These are phyloP conservation scores for Pogoniulus pusillus DNA, from an alignment of 2,797 vertebrate species.

Conservation along the genomic window DNA sequence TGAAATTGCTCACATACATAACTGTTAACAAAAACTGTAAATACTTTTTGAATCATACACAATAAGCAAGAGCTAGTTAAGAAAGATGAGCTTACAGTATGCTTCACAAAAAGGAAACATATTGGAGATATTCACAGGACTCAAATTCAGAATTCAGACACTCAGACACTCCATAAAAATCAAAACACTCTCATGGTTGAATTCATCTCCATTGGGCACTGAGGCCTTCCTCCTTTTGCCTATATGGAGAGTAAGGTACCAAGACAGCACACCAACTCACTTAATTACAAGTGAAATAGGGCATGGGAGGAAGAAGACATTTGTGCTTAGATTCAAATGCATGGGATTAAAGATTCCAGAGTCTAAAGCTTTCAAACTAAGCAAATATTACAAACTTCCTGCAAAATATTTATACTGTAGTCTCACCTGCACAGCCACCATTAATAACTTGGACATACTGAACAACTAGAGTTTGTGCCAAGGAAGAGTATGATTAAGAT, in stretches of 20 bases:
- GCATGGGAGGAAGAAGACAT: neutral
- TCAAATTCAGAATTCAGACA: neutral
- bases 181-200: neutral
- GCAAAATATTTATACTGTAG: neutral
- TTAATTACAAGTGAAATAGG: neutral
- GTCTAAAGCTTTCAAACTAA: neutral
- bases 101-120: neutral
- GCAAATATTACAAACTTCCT: neutral
- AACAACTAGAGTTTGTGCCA: neutral
- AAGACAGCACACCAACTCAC: neutral
- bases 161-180: neutral
- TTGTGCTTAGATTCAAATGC: neutral
- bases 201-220: fast-evolving
- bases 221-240: neutral
- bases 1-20: conserved; percentile 4
- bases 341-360: neutral
- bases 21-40: neutral
- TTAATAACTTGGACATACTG: neutral
- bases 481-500: neutral
- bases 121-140: neutral
- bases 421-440: neutral
- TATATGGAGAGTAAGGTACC: neutral
- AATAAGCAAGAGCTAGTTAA: neutral
- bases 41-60: neutral
- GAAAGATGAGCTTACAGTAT: neutral